Base-by-base conservation (phyloP, 37 sponge, comb jelly and placozoan genomes). In the Corticium candelabrum region DNA sequence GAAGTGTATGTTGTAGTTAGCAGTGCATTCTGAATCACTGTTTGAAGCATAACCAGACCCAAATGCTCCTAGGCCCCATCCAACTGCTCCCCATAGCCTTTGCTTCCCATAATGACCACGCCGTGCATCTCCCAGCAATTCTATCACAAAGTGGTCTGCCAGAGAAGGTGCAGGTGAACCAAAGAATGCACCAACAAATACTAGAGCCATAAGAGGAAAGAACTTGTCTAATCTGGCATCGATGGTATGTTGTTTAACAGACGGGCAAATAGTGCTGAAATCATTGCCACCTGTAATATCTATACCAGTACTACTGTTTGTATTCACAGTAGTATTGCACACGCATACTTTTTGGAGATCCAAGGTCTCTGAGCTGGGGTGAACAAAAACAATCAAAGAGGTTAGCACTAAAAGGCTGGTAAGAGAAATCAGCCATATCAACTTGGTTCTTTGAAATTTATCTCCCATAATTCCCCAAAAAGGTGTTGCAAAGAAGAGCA, bases 51-150 rank as follows among this genome's bases (percentile, higher is more conserved):
- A 70, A 29, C 73, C 73, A 32, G 34, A 7, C 32, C n/a, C 73
- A 5, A 15, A 7, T 7, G 7, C 29, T n/a, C n/a, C 73, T 4
- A 70, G 7, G 4, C 73, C 73, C 7, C 29, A 70, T n/a, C 73
- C 73, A 4, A 70, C 73, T 4, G 73, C 73, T 33, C 73, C 73
- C 73, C 73, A 70, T 5, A 70, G 73, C 5, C 73, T 7, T 29
- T 70, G 73, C n/a, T 15, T 4, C 5, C 73, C 73, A 70, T n/a
- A 70, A 4, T 70, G 34, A n/a, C n/a, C 7, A 33, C 4, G 5
- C 5, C 73, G 73, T 15, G 5, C 29, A 15, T 70, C 5, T 4
- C 73, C 73, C 5, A 70, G 73, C 5, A 32, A 7, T 15, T 70
- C 35, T 32, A 70, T 4, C 5, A 34, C 73, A 70, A 70, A 29